Conservation (phyloP, 2,113 vertebrate genomes). For the Tachuris rubrigastra region DNA sequence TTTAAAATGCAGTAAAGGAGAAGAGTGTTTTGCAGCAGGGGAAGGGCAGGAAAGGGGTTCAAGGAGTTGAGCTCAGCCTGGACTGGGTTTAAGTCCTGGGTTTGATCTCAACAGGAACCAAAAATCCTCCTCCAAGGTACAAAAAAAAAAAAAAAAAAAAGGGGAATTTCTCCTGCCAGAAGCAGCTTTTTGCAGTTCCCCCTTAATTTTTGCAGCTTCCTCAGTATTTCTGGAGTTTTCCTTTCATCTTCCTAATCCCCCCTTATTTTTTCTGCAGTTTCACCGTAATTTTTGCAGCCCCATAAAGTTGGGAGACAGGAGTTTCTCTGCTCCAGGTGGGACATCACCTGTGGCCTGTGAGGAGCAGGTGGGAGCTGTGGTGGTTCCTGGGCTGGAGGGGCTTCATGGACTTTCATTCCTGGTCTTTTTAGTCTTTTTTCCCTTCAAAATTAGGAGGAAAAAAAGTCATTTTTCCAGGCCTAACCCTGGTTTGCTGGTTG, state of each 20-base stretch:
- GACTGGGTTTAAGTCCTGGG: not conserved
- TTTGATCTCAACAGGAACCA: not conserved
- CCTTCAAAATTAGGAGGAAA: fast-evolving
- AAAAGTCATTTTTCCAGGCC: fast-evolving
- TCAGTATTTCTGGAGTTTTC: not conserved
- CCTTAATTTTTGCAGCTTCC: not conserved
- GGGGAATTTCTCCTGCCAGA: too few relatives aligned
- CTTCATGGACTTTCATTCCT: fast-evolving
- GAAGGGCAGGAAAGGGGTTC: fast-evolving
- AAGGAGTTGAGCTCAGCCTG: not conserved
- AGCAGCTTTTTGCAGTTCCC: not conserved
- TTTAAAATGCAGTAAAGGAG: not conserved
- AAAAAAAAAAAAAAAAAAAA: too few relatives aligned
- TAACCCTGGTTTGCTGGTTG: not conserved
- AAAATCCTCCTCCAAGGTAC: not conserved
- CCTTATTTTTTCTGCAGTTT: not conserved
- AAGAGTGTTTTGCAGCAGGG: not conserved
- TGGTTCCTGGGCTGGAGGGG: not conserved
- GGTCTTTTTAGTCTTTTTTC: fast-evolving
- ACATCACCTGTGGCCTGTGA: not conserved
- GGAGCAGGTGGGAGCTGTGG: fast-evolving
- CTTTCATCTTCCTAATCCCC: not conserved
- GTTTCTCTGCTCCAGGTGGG: not conserved
- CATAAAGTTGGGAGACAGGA: not conserved
- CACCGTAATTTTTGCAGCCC: not conserved